A percentile compares a stretch with the other conserved stretches of the same genome.
These are phyloP conservation scores for Parnassius glacialis DNA, from an alignment of 2,888 invertebrate species.

Conservation along the genomic window DNA sequence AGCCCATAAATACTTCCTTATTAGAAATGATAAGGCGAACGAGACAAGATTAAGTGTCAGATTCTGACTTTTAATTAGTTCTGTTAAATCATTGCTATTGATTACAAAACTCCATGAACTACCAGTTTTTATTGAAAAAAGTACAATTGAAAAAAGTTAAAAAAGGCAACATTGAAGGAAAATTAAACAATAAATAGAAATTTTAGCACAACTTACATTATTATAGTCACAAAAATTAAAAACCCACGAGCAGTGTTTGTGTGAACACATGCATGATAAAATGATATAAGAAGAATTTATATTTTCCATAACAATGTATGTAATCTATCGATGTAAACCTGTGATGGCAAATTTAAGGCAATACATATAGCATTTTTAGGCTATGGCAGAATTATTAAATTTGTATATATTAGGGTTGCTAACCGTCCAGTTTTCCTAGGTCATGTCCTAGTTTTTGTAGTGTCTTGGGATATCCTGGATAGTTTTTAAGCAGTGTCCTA, in stretches of 20 bases:
- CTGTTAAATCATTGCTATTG: too few species aligned
- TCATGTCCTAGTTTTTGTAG: too few species aligned
- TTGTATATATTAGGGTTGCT: neutral
- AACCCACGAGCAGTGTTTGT: constrained; percentile 5
- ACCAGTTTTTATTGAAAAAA: neutral
- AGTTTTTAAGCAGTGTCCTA: too few species aligned
- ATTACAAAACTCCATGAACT: too few species aligned
- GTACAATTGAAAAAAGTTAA: neutral
- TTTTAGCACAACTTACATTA: constrained; percentile 7
- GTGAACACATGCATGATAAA: constrained; percentile 8
- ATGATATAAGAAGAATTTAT: constrained; percentile 1
- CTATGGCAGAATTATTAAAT: neutral
- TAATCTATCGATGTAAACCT: neutral
- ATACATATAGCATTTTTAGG: too few species aligned
- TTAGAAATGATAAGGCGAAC: too few species aligned
- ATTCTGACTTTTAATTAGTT: too few species aligned
- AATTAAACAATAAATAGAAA: constrained; percentile 5
- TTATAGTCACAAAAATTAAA: constrained; percentile 8
- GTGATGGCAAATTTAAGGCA: neutral
- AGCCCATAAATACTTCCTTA: too few species aligned
- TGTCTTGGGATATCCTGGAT: too few species aligned
- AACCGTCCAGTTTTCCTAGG: too few species aligned
- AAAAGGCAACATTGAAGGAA: constrained; percentile 1
- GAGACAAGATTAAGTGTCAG: too few species aligned
- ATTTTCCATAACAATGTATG: constrained; percentile 2